A percentile compares a stretch with the other conserved stretches of the same genome.
These are phyloP conservation scores for Aspidiotus rigidus DNA, from an alignment of 2,888 invertebrate genomes.

Conservation along the genomic window DNA sequence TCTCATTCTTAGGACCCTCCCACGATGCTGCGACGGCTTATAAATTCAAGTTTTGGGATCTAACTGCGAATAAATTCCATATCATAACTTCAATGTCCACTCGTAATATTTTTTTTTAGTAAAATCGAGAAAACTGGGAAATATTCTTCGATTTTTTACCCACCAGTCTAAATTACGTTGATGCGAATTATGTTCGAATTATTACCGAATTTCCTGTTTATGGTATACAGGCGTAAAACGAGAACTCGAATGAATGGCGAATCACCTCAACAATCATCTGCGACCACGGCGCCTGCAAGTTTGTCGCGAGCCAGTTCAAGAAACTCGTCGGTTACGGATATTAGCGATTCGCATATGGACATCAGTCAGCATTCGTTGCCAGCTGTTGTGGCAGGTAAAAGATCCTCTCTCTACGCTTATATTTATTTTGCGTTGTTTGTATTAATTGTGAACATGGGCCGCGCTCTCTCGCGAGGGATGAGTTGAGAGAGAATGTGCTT, in stretches of 20 bases:
- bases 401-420: not conserved
- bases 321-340: constrained; percentile 41
- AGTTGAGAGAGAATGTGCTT: too few relatives aligned
- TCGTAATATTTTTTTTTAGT: too few relatives aligned
- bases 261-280: constrained; percentile 23
- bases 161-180: too few relatives aligned
- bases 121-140: too few relatives aligned
- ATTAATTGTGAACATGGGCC: not conserved
- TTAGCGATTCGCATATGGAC: constrained; percentile 38
- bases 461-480: not conserved
- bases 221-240: constrained; percentile 20
- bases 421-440: not conserved
- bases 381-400: constrained; percentile 22
- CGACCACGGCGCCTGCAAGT: constrained; percentile 17
- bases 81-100: too few relatives aligned
- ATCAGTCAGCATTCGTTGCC: constrained; percentile 31
- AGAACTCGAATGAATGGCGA: constrained; percentile 15
- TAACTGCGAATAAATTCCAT: too few relatives aligned
- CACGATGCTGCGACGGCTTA: too few relatives aligned
- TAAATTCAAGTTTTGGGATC: too few relatives aligned
- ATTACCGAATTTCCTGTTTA: too few relatives aligned
- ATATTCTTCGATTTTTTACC: too few relatives aligned
- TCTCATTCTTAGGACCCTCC: too few relatives aligned
- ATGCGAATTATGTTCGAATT: too few relatives aligned
- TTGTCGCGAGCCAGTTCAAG: constrained; percentile 38